These are phyloP conservation scores for Lepus europaeus DNA, from an alignment of 2,113 vertebrate species.

Conservation along the genomic window DNA sequence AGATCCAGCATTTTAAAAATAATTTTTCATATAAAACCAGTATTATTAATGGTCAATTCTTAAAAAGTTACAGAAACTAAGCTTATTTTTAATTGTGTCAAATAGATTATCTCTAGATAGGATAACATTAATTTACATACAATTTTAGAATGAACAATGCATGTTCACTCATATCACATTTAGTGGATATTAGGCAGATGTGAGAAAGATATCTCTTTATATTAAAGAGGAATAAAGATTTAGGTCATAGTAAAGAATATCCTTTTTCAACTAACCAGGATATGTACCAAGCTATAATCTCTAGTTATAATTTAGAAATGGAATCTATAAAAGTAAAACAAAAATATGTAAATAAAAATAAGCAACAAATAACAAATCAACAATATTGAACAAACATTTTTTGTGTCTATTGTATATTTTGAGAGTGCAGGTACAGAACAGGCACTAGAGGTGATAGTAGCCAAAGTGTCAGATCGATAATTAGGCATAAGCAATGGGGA, in stretches of 20 bases:
- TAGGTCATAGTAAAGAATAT: neutral
- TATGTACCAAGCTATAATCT: neutral
- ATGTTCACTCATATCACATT: neutral
- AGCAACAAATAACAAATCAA: neutral
- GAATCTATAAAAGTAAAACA: constrained; percentile 22
- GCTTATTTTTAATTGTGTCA: constrained; percentile 34
- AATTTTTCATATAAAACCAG: too few species aligned
- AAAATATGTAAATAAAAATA: constrained; percentile 35
- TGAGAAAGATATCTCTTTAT: neutral
- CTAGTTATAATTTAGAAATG: constrained; percentile 24
- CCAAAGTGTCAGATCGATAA: neutral
- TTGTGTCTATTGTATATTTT: neutral
- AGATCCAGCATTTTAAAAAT: neutral
- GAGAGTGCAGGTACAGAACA: neutral
- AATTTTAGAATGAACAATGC: neutral
- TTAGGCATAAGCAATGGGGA: too few species aligned
- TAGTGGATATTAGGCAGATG: neutral
- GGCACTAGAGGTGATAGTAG: neutral
- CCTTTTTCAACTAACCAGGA: neutral
- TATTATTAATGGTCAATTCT: neutral
- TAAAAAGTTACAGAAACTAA: neutral
- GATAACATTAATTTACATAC: neutral
- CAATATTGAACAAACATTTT: neutral
- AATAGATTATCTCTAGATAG: neutral
- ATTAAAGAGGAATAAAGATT: neutral